These are phyloP conservation scores for Etheostoma cragini DNA, from an alignment of 2,113 vertebrate genomes.

Conservation along the genomic window DNA sequence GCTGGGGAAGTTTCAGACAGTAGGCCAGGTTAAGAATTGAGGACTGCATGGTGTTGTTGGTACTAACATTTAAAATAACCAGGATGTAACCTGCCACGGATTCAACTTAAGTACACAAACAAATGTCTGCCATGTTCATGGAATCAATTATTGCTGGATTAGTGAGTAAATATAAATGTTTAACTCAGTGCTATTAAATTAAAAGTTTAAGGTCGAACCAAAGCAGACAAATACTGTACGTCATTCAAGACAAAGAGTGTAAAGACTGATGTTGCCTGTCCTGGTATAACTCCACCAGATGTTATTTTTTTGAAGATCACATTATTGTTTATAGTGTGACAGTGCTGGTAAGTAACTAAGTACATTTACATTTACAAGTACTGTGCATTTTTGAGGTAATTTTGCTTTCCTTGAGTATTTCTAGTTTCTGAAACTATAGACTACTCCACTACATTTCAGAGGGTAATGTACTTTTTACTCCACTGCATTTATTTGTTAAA, in stretches of 20 bases:
- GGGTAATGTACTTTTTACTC: background rate
- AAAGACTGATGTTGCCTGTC: background rate
- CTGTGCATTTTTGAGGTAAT: background rate
- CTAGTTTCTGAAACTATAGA: background rate
- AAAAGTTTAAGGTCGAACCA: background rate
- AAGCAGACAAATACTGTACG: background rate
- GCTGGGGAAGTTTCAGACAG: slow-evolving; percentile 55
- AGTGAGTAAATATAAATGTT: slow-evolving; percentile 22
- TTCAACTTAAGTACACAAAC: slow-evolving; percentile 18
- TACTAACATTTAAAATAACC: slow-evolving; percentile 50
- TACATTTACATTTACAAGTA: background rate
- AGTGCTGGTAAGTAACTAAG: background rate
- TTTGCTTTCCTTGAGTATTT: background rate
- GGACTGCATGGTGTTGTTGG: slow-evolving; percentile 52
- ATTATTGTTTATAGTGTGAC: background rate
- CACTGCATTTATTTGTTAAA: background rate
- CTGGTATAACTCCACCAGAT: background rate
- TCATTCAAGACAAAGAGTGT: background rate
- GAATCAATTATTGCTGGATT: slow-evolving; percentile 38
- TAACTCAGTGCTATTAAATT: slow-evolving; percentile 10
- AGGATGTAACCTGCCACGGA: slow-evolving; percentile 57
- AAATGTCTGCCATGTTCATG: slow-evolving; percentile 36
- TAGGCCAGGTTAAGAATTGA: slow-evolving; percentile 65
- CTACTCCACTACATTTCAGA: background rate
- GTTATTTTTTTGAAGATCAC: background rate